Conservation (phyloP, 2,888 invertebrate genomes). For the Pyralis farinalis region DNA sequence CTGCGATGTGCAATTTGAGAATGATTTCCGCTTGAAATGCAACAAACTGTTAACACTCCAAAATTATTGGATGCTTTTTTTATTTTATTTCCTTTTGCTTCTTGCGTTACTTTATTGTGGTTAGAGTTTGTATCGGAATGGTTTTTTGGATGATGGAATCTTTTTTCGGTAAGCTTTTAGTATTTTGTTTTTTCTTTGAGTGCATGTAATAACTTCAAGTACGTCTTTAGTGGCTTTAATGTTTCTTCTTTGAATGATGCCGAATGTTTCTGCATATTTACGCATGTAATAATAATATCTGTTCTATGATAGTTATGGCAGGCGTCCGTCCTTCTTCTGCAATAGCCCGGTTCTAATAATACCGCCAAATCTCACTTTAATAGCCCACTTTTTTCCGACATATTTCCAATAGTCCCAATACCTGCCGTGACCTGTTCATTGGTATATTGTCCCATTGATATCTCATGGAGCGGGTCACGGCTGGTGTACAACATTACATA, state of each 20-base stretch:
- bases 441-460: too few relatives aligned
- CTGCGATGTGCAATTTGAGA: constrained; percentile 74
- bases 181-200: constrained; percentile 33
- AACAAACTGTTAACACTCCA: constrained; percentile 60
- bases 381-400: too few relatives aligned
- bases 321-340: too few relatives aligned
- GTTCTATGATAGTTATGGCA: too few relatives aligned
- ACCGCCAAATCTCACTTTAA: too few relatives aligned
- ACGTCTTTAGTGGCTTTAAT: constrained; percentile 38
- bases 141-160: constrained; percentile 25
- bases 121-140: constrained; percentile 34
- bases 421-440: too few relatives aligned
- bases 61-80: constrained; percentile 53
- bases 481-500: too few relatives aligned
- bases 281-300: too few relatives aligned
- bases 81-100: constrained; percentile 41
- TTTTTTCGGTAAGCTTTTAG: constrained; percentile 29
- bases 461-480: too few relatives aligned
- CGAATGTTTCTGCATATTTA: not conserved
- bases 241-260: not conserved
- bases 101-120: constrained; percentile 48
- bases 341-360: too few relatives aligned
- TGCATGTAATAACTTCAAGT: constrained; percentile 37
- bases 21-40: constrained; percentile 72
- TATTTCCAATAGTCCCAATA: too few relatives aligned